Conservation (phyloP, 2,888 invertebrate species). For the Trichopoda pennipes region DNA sequence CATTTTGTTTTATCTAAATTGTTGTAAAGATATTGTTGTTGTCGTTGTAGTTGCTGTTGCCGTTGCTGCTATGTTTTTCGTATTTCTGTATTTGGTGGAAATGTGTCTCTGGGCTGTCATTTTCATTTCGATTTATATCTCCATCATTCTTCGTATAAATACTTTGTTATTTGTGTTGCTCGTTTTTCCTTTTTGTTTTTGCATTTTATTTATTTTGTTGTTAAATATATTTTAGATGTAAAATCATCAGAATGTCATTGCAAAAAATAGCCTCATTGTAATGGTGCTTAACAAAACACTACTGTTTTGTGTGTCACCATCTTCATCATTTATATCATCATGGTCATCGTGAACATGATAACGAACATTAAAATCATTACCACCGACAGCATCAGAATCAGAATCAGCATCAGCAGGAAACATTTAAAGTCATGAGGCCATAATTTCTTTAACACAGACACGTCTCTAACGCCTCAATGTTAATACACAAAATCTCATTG, state of each 20-base stretch:
- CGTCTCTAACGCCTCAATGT: constrained; percentile 44
- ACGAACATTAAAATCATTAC: constrained; percentile 31
- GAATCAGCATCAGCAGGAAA: constrained; percentile 13
- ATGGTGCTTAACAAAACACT: constrained; percentile 53
- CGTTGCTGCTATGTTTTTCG: constrained; percentile 62
- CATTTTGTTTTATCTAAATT: constrained; percentile 64
- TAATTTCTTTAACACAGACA: constrained; percentile 43
- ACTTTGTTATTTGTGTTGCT: constrained; percentile 48
- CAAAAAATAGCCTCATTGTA: constrained; percentile 78
- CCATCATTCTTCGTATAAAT: constrained; percentile 69
- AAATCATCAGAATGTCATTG: constrained; percentile 70
- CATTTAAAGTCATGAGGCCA: constrained; percentile 61
- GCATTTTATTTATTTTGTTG: constrained; percentile 19
- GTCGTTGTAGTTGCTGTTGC: constrained; percentile 46
- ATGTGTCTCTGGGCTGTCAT: constrained; percentile 81
- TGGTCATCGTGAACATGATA: constrained; percentile 31
- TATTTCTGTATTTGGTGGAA: constrained; percentile 68
- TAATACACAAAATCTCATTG: constrained; percentile 50
- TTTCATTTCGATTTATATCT: constrained; percentile 80
- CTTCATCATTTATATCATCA: constrained; percentile 48
- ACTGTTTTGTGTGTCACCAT: constrained; percentile 38
- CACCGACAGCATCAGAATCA: no score
- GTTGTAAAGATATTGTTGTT: constrained; percentile 49
- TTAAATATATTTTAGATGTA: constrained; percentile 54
- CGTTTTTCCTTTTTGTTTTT: constrained; percentile 34